These are phyloP conservation scores for Spodoptera litura DNA, from an alignment of 1,140 invertebrate species.

Conservation along the genomic window DNA sequence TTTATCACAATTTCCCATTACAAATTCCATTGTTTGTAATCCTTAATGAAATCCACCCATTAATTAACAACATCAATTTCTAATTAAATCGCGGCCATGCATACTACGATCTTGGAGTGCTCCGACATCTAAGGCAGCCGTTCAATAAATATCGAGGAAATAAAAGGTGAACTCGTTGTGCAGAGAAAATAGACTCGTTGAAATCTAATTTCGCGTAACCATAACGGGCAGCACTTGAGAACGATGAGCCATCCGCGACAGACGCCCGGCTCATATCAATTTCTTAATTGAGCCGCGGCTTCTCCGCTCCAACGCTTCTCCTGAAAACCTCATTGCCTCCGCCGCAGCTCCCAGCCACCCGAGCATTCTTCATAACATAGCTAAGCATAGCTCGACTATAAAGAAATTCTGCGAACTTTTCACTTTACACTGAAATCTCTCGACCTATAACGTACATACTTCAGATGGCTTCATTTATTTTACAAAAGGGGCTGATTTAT, in stretches of 20 bases:
- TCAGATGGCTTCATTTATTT: not conserved
- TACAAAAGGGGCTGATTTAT: not conserved
- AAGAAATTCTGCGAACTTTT: conserved; percentile 42
- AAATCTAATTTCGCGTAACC: conserved; percentile 87
- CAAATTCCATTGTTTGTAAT: not conserved
- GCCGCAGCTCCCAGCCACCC: conserved; percentile 33
- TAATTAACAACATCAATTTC: not conserved
- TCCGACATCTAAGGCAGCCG: conserved; percentile 39
- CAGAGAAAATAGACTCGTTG: conserved; percentile 83
- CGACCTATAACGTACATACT: conserved; percentile 5
- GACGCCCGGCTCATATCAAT: conserved; percentile 81
- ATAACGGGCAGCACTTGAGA: conserved; percentile 79
- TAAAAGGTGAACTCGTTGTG: conserved; percentile 68
- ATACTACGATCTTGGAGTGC: not conserved
- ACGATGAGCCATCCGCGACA: conserved; percentile 82
- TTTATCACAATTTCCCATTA: too few species aligned
- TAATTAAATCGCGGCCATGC: conserved; percentile 14
- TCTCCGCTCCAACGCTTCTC: conserved; percentile 62
- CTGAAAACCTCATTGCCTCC: conserved; percentile 59
- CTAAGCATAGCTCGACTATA: conserved; percentile 40
- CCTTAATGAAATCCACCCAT: not conserved
- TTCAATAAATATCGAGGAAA: conserved; percentile 64
- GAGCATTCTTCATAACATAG: conserved; percentile 50
- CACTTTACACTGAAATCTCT: conserved; percentile 24
- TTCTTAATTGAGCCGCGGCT: conserved; percentile 79